Evolutionary conservation across 1,140 invertebrate genomes (phyloP).

Genomic region (Drosophila busckii): DNA sequence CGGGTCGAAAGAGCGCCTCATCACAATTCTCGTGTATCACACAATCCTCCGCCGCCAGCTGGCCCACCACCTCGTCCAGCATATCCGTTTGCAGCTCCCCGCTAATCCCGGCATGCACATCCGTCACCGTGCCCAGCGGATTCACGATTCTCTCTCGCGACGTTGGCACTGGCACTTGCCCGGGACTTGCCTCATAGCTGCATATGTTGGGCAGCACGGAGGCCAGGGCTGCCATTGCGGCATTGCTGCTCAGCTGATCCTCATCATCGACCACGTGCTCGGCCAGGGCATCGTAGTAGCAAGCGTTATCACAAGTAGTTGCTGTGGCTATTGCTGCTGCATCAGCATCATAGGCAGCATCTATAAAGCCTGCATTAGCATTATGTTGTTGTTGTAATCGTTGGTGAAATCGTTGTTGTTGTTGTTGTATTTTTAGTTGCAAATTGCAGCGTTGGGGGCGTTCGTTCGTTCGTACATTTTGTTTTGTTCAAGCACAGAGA

Average conservation of each 20-base stretch:
- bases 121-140: conserved; percentile 84
- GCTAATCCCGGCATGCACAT: conserved; percentile 77
- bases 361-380: background rate
- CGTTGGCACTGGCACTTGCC: background rate
- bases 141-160: conserved; percentile 83
- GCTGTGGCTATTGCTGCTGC: conserved; percentile 4
- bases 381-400: background rate
- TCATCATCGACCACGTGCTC: conserved; percentile 52
- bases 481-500: no score
- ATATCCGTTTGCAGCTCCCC: conserved; percentile 81
- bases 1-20: conserved; percentile 82
- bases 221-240: conserved; percentile 31
- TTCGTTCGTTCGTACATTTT: conserved; percentile 1
- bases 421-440: conserved; percentile 10
- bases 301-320: conserved; percentile 54
- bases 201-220: conserved; percentile 65
- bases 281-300: conserved; percentile 69
- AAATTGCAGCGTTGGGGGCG: background rate
- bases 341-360: background rate
- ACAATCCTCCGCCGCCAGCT: conserved; percentile 75
- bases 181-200: conserved; percentile 38
- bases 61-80: conserved; percentile 76
- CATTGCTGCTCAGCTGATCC: conserved; percentile 1
- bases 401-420: conserved; percentile 9
- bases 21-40: conserved; percentile 83